A percentile compares a stretch with the other conserved stretches of the same genome.
Evolutionary conservation across 2,113 vertebrate genomes (phyloP).

Genomic region (Eudyptes chrysolophus): DNA sequence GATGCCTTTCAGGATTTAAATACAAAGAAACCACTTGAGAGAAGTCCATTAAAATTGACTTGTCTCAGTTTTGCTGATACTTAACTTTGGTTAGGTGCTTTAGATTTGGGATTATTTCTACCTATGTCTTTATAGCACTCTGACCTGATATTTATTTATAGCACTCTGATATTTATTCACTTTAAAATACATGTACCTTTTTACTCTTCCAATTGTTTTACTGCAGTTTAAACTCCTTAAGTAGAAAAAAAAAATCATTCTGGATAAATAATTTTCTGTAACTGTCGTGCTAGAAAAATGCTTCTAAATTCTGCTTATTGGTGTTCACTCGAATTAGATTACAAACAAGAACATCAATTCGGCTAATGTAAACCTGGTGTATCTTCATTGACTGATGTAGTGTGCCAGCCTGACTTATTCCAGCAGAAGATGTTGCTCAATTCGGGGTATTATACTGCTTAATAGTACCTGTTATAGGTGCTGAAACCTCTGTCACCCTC

Average conservation of each 20-base stretch:
- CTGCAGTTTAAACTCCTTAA: background rate
- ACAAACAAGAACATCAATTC: background rate
- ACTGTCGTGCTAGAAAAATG: background rate
- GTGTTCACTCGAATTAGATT: background rate
- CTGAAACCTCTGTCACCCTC: background rate
- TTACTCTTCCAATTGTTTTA: background rate
- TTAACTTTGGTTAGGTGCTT: background rate
- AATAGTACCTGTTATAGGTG: background rate
- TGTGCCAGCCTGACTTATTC: background rate
- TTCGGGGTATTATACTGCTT: background rate
- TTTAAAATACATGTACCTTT: background rate
- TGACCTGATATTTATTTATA: background rate
- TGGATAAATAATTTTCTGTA: background rate
- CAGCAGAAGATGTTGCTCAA: background rate
- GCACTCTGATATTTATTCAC: background rate
- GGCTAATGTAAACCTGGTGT: background rate
- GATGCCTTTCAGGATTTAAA: background rate
- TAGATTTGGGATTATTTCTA: background rate
- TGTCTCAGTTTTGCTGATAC: background rate
- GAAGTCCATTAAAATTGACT: background rate
- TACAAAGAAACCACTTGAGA: background rate
- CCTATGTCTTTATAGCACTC: background rate
- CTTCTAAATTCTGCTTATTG: background rate
- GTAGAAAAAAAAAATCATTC: background rate
- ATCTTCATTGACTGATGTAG: background rate